phyloP scores from a whole-genome alignment of 2,797 vertebrate genomes.

The Characodon lateralis region DNA sequence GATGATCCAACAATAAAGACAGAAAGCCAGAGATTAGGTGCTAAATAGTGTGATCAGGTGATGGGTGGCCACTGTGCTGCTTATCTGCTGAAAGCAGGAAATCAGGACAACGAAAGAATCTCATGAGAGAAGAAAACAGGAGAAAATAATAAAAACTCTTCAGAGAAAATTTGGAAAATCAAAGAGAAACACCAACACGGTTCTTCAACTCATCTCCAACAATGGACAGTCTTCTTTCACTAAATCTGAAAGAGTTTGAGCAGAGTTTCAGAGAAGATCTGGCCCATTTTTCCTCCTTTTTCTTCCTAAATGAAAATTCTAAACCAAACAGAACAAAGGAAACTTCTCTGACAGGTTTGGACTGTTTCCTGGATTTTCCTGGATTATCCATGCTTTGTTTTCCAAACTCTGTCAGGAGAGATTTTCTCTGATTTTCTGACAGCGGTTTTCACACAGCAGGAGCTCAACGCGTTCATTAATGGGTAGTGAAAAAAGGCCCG shows the following conservation, averaged over 20 bases:
- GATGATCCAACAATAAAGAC: no score
- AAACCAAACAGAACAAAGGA: neutral
- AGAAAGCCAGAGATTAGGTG: no score
- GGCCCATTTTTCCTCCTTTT: neutral
- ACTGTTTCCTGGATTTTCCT: neutral
- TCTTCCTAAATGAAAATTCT: neutral
- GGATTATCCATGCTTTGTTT: neutral
- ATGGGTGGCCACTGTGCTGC: no score
- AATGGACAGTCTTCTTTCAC: neutral
- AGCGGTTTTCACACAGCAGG: neutral
- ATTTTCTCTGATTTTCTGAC: conserved; percentile 3
- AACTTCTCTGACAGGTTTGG: neutral
- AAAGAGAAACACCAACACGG: no score
- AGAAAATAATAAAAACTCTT: no score
- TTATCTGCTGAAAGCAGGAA: no score
- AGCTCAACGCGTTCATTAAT: neutral
- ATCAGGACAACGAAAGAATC: no score
- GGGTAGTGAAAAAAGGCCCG: no score
- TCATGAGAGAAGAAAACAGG: no score
- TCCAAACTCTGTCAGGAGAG: neutral
- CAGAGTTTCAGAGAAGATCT: neutral
- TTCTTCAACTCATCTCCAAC: no score
- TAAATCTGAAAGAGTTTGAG: neutral
- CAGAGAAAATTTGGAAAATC: no score
- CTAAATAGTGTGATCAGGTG: no score